Base-by-base conservation (phyloP, 2,888 invertebrate genomes). In the Lutraria lutraria region DNA sequence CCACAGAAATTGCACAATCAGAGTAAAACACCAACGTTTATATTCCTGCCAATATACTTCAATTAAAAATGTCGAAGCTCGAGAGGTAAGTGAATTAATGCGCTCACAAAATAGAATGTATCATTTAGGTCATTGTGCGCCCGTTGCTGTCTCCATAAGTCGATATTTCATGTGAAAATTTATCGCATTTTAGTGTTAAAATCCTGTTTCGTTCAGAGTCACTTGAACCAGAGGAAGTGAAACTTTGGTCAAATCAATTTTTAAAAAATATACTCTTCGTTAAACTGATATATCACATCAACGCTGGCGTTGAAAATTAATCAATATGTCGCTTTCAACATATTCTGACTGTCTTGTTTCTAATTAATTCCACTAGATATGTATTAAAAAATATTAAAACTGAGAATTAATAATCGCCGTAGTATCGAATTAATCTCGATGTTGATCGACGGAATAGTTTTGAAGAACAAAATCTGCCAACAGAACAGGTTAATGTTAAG, bases 381-480 rank as follows among this genome's bases (percentile, higher is more conserved):
- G 43, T 68, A 25, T 68, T 8, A 25, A 25, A 25, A 68, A 25
- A n/a, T 68, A 68, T 25, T 25, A n/a, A 60, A n/a, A 68, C n/a
- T 12, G n/a, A 2, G 8, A 43, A 43, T 43, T 43, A 43, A 68
- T 25, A n/a, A 6, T 68, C 63, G 19, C 63, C 63, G 25, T 2
- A 43, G 2, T 25, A 25, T 68, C 13, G 3, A 68, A 68, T 25
- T n/a, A 25, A 25, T n/a, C 25, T 6, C 63, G n/a, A 43, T 6
- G n/a, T n/a, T n/a, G 0, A 68, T 25, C 25, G 25, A 0, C 63
- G 25, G 63, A 68, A n/a, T 3, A 25, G 63, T 68, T 68, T 68
- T 68, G 63, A n/a, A n/a, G n/a, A 68, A 68, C 63, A 68, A 68
- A 68, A n/a, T 68, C 25, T 68, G 63, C 25, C 12, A 68, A 25